A percentile compares a stretch with the other conserved stretches of the same genome.
Conservation (phyloP, 2,797 vertebrate genomes). For the Macropus fuliginosus region DNA sequence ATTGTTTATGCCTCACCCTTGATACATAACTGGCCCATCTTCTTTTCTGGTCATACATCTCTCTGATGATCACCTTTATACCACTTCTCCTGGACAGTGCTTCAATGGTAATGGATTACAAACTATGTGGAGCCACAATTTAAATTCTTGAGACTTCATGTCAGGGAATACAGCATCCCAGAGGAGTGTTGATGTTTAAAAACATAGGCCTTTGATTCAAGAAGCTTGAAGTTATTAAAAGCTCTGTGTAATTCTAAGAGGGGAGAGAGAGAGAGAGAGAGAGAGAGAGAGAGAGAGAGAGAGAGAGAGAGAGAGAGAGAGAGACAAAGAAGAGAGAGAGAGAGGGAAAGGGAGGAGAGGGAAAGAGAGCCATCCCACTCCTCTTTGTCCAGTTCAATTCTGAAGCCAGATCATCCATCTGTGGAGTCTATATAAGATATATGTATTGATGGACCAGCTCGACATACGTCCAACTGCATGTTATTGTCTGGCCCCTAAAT, state of each 20-base stretch:
- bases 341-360: not conserved
- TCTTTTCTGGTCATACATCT: not conserved
- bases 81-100: not conserved
- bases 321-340: too few species aligned
- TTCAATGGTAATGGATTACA: not conserved
- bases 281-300: not conserved
- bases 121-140: not conserved
- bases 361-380: not conserved
- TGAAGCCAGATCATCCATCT: not conserved
- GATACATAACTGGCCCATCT: not conserved
- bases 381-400: not conserved
- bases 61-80: not conserved
- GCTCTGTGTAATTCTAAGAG: not conserved
- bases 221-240: not conserved
- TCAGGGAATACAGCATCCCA: not conserved
- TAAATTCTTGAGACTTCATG: not conserved
- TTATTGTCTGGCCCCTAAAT: not conserved
- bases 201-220: not conserved
- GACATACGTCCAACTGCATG: not conserved
- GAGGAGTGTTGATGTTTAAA: not conserved
- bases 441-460: not conserved
- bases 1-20: not conserved
- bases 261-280: not conserved
- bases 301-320: not conserved
- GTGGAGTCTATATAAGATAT: not conserved